Base-by-base conservation (phyloP, 1,140 invertebrate species). In the Nixonia krombeini region DNA sequence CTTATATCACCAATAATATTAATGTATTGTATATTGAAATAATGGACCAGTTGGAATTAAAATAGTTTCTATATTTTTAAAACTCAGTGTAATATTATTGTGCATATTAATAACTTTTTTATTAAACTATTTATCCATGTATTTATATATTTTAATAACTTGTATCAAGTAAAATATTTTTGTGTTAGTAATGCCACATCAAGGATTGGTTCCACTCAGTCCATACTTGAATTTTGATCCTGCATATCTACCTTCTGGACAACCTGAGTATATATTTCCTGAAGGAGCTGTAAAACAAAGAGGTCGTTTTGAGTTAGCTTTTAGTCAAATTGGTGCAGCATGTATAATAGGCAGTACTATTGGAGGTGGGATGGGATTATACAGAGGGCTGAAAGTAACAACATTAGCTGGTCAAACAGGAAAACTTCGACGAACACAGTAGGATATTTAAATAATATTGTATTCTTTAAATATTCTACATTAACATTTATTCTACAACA, bases 141-240 rank as follows among this genome's bases (percentile, higher is more conserved):
- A 9, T 26, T 5, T 26, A 26, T n/a, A n/a, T 3, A 31, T n/a
- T n/a, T 3, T n/a, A 3, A n/a, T 3, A 31, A 31, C 12, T n/a
- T 31, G 29, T n/a, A 31, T 21, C 6, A 21, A 21, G 21, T 3
- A 42, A 15, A 29, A 52, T 46, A 31, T 31, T 63, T 57, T 49
- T 45, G 65, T 79, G 70, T 7, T 47, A 86, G 83, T 81, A 21
- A 72, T 72, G 1, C 74, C 72, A 13, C 75, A 80, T 62, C 78
- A 77, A 61, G 80, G 75, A 42, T 74, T 80, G 59, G 74, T 87
- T 16, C 87, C 87, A 9, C 83, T 95, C 13, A 97, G 95, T 59
- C 96, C 96, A 2, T 98, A 97, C 81, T 87, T 98, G 65, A 97
- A 96, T 84, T 94, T 96, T 82, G 94, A 97, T 83, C 94, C 95